phyloP scores from a whole-genome alignment of 2,113 vertebrate genomes.

The Semnornis frantzii region DNA sequence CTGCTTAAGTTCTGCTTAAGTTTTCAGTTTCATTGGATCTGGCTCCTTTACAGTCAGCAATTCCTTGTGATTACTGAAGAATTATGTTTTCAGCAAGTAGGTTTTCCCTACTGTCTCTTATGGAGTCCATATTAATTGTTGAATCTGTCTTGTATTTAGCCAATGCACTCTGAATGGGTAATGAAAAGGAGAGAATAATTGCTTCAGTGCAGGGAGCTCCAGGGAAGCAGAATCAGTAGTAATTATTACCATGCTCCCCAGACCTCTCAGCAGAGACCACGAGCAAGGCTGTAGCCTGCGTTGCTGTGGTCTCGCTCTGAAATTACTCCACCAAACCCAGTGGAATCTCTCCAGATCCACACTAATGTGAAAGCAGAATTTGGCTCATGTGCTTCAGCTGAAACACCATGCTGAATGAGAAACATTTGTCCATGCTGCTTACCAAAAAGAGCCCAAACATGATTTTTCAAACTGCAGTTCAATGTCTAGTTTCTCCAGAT shows the following conservation, averaged over 20 bases:
- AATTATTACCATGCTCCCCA: background rate
- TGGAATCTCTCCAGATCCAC: background rate
- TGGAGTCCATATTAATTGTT: background rate
- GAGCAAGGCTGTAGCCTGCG: background rate
- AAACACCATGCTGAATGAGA: background rate
- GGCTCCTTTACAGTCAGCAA: background rate
- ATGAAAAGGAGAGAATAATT: background rate
- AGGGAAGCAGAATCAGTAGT: background rate
- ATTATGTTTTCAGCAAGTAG: conserved; percentile 18
- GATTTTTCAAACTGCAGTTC: background rate
- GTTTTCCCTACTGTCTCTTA: background rate
- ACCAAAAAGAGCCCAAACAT: background rate
- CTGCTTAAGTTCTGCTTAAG: background rate
- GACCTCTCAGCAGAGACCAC: rapidly evolving
- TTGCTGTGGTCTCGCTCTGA: background rate
- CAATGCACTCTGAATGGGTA: background rate
- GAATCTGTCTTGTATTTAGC: background rate
- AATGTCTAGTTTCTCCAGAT: background rate
- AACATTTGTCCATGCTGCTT: background rate
- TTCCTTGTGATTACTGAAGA: background rate
- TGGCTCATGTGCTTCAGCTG: background rate
- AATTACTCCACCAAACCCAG: background rate
- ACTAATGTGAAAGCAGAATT: background rate
- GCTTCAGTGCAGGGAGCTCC: background rate
- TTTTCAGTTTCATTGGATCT: background rate